Evolutionary conservation across 1,140 invertebrate genomes (phyloP).

Genomic region (Microplitis demolitor): DNA sequence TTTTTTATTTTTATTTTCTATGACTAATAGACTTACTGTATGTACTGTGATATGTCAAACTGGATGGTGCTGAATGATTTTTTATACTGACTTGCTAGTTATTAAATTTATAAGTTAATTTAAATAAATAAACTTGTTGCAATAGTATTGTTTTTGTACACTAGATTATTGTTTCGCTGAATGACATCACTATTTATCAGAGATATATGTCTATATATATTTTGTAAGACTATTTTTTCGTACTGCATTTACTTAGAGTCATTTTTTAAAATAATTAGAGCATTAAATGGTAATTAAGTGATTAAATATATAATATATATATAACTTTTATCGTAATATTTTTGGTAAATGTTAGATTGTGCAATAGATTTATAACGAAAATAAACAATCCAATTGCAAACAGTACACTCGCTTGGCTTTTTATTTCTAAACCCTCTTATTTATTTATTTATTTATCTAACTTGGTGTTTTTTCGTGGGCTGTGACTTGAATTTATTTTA

Average conservation of each 20-base stretch:
- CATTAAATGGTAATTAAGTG: not conserved
- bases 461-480: constrained; percentile 30
- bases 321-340: constrained; percentile 4
- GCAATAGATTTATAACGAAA: constrained; percentile 19
- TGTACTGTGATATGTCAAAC: constrained; percentile 27
- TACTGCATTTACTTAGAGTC: constrained; percentile 20
- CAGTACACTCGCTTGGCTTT: constrained; percentile 47
- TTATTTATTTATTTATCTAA: constrained; percentile 41
- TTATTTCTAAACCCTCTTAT: constrained; percentile 52
- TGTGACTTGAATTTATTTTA: constrained; percentile 3
- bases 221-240: constrained; percentile 16
- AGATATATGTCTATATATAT: constrained; percentile 10
- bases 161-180: not conserved
- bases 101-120: constrained; percentile 5
- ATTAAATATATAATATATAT: not conserved
- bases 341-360: constrained; percentile 16
- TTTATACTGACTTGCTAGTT: constrained; percentile 37
- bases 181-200: not conserved
- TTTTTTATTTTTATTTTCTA: constrained; percentile 13
- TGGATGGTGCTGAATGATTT: constrained; percentile 28
- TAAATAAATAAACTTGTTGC: not conserved
- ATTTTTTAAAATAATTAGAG: not conserved
- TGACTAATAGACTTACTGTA: constrained; percentile 22
- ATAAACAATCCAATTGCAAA: constrained; percentile 49
- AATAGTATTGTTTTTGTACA: constrained; percentile 5